phyloP scores from a whole-genome alignment of 1,140 invertebrate species.

The Drosophila willistoni region DNA sequence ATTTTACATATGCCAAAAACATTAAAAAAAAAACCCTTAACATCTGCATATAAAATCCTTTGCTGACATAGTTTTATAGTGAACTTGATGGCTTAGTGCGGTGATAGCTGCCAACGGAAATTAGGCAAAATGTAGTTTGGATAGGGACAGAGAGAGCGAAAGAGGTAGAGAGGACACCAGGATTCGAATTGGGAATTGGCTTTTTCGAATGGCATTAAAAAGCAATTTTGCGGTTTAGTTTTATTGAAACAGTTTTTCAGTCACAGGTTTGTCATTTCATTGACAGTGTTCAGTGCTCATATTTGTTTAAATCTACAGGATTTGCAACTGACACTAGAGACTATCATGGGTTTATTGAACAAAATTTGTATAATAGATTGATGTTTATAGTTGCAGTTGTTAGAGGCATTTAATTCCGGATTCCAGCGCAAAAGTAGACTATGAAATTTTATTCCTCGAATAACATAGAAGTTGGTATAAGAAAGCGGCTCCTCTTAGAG shows the following conservation, averaged over 20 bases:
- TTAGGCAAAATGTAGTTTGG: constrained; percentile 33
- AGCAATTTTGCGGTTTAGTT: constrained; percentile 60
- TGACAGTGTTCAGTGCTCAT: neutral
- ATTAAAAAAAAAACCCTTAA: constrained; percentile 11
- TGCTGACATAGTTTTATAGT: constrained; percentile 55
- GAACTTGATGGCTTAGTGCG: constrained; percentile 51
- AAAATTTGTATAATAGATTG: neutral
- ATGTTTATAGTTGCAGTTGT: neutral
- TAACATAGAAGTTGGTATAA: neutral
- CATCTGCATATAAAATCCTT: constrained; percentile 42
- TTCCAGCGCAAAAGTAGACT: neutral
- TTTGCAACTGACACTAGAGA: constrained; percentile 6
- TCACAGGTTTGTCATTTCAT: constrained; percentile 16
- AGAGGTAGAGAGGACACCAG: neutral
- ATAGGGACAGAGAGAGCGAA: neutral
- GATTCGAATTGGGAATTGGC: neutral
- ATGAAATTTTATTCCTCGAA: neutral
- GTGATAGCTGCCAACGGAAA: constrained; percentile 44
- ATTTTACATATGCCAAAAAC: constrained; percentile 10
- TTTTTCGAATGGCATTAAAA: constrained; percentile 47
- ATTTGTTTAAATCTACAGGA: constrained; percentile 3
- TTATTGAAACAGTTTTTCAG: constrained; percentile 46
- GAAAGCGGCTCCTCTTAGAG: neutral
- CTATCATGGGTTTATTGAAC: neutral
- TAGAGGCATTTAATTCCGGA: neutral